Base-by-base conservation (phyloP, 2,888 invertebrate species). In the Polyploca ridens region DNA sequence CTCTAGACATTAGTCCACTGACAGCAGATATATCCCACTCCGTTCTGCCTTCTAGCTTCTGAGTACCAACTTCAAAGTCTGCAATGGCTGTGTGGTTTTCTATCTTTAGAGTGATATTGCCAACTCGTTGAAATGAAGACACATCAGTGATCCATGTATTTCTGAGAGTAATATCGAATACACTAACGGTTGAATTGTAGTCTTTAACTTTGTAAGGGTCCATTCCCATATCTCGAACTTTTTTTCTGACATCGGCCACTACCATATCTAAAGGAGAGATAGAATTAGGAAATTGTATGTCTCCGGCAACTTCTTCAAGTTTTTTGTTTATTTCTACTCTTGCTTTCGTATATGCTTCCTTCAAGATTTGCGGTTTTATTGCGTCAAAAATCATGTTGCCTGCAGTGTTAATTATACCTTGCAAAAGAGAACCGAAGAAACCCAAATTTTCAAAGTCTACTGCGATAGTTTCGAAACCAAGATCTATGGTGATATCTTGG, bases 191-290 rank as follows among this genome's bases (percentile, higher is more conserved):
- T 67, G 96, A 96, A 74, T 96, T 96, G 78, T 97, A 96, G 83
- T 97, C 96, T 4, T 96, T 95, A 10, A 98, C 84, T 81, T 94
- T 93, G 73, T 96, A 97, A 0, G 98, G 98, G 88, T 98, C 98
- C 78, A 95, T 95, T 2, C 96, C 94, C 89, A 95, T 94, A 13
- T 89, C 88, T 58, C 94, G 88, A 0, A 98, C 96, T 79, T 96
- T 95, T 74, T 96, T 96, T 10, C 98, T 94, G 0, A 95, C 95
- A 79, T 97, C 96, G 0, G 97, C 96, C 58, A 98, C 95, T 3
- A 97, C 96, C 95, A 97, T 97, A 81, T 98, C 98, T 66, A 98
- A 93, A 0, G 98, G 98, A 14, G 97, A 96, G 75, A 98, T 97
- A 0, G 98, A 98, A 84, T 98, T 98, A 0, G 98, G 97, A 78